Conservation (phyloP, 2,113 vertebrate genomes). For the Megaceryle torquata region DNA sequence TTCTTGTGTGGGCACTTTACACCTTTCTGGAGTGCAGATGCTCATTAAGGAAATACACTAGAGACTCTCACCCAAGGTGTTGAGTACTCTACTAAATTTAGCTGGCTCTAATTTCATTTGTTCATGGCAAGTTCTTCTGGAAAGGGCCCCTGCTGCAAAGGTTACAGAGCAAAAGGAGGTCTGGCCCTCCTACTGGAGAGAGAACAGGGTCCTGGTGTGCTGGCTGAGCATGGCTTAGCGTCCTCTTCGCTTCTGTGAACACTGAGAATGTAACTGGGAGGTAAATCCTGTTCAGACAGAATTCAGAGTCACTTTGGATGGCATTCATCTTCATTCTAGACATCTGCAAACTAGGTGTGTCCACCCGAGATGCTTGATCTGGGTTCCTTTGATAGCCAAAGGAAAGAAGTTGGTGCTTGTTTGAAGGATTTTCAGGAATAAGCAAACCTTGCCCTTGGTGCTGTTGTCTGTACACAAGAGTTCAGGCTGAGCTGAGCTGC, state of each 20-base stretch:
- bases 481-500: neutral
- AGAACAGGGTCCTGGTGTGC: neutral
- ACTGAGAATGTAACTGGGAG: neutral
- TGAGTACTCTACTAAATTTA: neutral
- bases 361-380: neutral
- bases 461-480: neutral
- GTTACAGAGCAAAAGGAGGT: neutral
- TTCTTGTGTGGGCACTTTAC: fast-evolving
- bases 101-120: neutral
- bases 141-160: neutral
- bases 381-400: neutral
- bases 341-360: neutral
- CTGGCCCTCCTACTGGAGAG: neutral
- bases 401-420: neutral
- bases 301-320: neutral
- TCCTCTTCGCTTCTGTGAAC: neutral
- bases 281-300: neutral
- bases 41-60: neutral
- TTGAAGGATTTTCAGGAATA: neutral
- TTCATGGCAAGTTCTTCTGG: neutral
- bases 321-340: neutral
- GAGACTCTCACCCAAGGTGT: neutral
- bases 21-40: neutral
- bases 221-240: neutral
- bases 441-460: neutral